phyloP scores from a whole-genome alignment of 2,113 vertebrate species.

The Podarcis cretensis region DNA sequence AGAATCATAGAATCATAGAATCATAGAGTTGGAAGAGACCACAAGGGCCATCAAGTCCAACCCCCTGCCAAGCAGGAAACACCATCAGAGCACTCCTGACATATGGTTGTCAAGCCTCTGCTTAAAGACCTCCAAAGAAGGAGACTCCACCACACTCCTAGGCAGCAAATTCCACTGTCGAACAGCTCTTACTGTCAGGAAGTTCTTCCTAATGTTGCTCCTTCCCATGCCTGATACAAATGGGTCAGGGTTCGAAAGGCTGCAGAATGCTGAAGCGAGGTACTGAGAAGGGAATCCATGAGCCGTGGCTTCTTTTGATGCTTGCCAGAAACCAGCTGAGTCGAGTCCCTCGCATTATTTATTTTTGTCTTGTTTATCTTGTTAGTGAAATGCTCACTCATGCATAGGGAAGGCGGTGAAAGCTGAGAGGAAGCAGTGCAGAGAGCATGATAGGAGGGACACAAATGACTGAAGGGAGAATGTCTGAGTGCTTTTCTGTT shows the following conservation, averaged over 20 bases:
- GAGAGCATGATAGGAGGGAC: background rate
- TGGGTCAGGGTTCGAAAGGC: background rate
- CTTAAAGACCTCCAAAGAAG: too few species aligned
- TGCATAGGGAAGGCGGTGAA: background rate
- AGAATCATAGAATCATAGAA: too few species aligned
- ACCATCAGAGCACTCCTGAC: too few species aligned
- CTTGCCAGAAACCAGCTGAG: background rate
- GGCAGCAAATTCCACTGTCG: too few species aligned
- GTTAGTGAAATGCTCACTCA: conserved; percentile 1
- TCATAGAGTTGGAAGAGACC: too few species aligned
- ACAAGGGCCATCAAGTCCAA: too few species aligned
- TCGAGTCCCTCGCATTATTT: conserved; percentile 25
- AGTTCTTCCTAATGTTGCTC: too few species aligned
- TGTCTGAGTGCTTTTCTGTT: background rate
- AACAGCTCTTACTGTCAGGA: too few species aligned
- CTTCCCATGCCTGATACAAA: background rate
- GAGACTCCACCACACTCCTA: too few species aligned
- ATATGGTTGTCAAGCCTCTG: too few species aligned
- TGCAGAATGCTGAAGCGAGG: background rate
- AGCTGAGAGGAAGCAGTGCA: background rate
- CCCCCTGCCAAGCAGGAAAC: too few species aligned
- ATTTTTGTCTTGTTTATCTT: conserved; percentile 27
- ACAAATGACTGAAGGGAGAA: background rate
- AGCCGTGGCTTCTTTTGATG: background rate
- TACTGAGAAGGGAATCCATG: background rate